A percentile compares a stretch with the other conserved stretches of the same genome.
Conservation (phyloP, 2,113 vertebrate species). For the Thermophis baileyi region DNA sequence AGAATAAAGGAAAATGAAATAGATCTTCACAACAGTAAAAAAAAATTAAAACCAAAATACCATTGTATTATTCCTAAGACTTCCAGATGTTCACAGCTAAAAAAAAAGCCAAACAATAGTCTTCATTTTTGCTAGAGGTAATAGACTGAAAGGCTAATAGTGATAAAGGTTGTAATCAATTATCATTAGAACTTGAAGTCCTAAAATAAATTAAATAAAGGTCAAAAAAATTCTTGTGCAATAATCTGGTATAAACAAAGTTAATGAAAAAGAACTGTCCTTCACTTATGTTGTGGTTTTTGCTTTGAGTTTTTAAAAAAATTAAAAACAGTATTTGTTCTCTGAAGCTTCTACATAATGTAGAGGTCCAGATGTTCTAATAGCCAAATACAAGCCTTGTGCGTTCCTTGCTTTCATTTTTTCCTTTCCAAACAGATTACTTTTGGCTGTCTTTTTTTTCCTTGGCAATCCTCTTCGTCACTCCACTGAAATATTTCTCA, state of each 20-base stretch:
- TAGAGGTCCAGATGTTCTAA: conserved; percentile 59
- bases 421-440: conserved; percentile 52
- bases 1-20: conserved; percentile 60
- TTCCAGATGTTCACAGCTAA: conserved; percentile 58
- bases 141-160: conserved; percentile 59
- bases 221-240: conserved; percentile 64
- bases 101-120: conserved; percentile 63
- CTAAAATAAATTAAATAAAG: conserved; percentile 73
- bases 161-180: conserved; percentile 65
- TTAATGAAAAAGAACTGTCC: conserved; percentile 65
- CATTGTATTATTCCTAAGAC: conserved; percentile 49
- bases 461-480: conserved; percentile 84
- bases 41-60: conserved; percentile 25
- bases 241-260: conserved; percentile 69
- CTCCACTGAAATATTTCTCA: conserved; percentile 96
- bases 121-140: conserved; percentile 60
- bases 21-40: conserved; percentile 52
- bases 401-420: conserved; percentile 52
- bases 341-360: conserved; percentile 56
- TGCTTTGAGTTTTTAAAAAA: conserved; percentile 49
- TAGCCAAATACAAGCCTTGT: conserved; percentile 53
- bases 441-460: conserved; percentile 74
- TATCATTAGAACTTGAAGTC: conserved; percentile 65
- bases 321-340: conserved; percentile 64
- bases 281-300: conserved; percentile 62